Evolutionary conservation across 2,888 invertebrate genomes (phyloP), one percentile per base, ranked within the genome.

Genomic region (Bugula neritina): DNA sequence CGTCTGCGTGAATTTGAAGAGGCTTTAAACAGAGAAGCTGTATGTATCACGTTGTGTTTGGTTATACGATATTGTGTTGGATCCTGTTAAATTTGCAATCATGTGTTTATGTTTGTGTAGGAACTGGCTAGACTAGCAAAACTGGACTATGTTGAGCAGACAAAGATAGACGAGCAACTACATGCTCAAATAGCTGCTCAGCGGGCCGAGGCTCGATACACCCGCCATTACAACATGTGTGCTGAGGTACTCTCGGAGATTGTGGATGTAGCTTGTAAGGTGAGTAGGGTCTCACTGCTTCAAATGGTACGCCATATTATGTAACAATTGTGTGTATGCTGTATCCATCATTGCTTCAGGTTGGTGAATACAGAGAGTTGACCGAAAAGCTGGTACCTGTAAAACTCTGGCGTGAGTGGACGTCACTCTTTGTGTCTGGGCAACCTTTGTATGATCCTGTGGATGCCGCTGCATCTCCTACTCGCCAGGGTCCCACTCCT

Each of bases 371-470:
- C 75, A 77, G 83, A 58, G 81, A 83, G 73, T 79, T 83, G 21
- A 84, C 84, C 31, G 79, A 82, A 75, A 79, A 80, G 63, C 75
- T 80, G 31, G 74, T 84, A 25, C 84, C 84, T n/a, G 76, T 77
- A 1, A 83, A 83, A 73, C 72, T 83, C 74, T 79, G 81, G 79
- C 76, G 82, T 31, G 84, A 84, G 52, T 84, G 83, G 84, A 79
- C 75, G 23, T 74, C 78, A 1, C 75, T 83, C 75, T 84, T 83
- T 77, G 75, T 78, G 69, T 75, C 76, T n/a, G 83, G 84, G 1
- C 76, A 80, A 72, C 81, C 83, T 5, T 75, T 83, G 55, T 83
- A 78, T 78, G 81, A 80, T 52, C 54, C n/a, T 23, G n/a, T 71
- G 10, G 71, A 43, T 0, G 69, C 57, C 10, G 27, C 58, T 10